Evolutionary conservation across 2,797 vertebrate species (phyloP).

Genomic region (Novumbra hubbsi): DNA sequence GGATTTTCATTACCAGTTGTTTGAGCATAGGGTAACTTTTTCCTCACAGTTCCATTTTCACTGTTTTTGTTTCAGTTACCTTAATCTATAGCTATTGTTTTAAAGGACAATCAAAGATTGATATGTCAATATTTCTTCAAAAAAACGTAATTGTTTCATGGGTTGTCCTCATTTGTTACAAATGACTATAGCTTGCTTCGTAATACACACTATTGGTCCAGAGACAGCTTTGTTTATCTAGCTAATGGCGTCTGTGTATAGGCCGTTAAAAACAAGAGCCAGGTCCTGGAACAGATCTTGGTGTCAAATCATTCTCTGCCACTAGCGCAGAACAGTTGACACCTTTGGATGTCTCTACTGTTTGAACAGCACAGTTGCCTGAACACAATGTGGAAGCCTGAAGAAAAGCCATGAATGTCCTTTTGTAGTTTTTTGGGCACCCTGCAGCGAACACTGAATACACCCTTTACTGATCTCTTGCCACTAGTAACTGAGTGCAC

Average conservation of each 20-base stretch:
- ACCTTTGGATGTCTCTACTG: background rate
- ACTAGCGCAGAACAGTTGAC: background rate
- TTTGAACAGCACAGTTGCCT: background rate
- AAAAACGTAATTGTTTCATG: too few species aligned
- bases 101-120: too few species aligned
- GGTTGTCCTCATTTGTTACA: too few species aligned
- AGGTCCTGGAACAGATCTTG: background rate
- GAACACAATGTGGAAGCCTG: background rate
- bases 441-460: background rate
- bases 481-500: conserved; percentile 7
- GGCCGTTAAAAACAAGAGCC: background rate
- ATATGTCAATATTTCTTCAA: too few species aligned
- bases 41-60: too few species aligned
- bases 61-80: too few species aligned
- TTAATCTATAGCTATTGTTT: too few species aligned
- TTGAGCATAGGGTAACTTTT: too few species aligned
- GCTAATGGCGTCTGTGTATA: background rate
- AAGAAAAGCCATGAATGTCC: background rate
- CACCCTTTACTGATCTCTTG: background rate
- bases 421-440: background rate
- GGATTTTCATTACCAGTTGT: too few species aligned
- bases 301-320: background rate
- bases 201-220: background rate
- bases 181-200: too few species aligned
- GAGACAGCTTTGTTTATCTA: background rate